Percentiles rank a stretch among this genome's conserved stretches.
phyloP scores from a whole-genome alignment of 2,113 vertebrate genomes.

The Poeciliopsis occidentalis region DNA sequence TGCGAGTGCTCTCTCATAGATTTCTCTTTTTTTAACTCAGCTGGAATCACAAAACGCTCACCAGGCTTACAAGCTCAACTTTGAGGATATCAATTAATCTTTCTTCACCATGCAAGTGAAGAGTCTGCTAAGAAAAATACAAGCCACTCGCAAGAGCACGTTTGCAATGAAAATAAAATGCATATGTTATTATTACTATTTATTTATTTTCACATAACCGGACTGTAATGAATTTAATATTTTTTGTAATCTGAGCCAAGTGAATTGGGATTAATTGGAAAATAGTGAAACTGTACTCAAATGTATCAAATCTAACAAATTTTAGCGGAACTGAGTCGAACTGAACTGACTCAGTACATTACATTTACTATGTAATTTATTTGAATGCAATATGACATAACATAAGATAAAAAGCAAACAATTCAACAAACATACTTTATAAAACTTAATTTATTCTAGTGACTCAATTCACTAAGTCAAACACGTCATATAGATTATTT shows the following conservation, averaged over 20 bases:
- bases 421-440: no score
- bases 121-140: neutral
- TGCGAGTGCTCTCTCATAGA: neutral
- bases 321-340: no score
- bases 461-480: no score
- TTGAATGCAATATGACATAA: neutral
- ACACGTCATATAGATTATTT: no score
- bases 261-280: neutral
- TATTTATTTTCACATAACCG: neutral
- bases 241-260: neutral
- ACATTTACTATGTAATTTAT: no score
- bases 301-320: no score
- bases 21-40: slow-evolving; percentile 1
- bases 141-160: neutral
- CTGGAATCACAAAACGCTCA: neutral
- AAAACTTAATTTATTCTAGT: no score
- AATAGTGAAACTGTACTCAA: no score
- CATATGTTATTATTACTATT: neutral
- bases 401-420: neutral
- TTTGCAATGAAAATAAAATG: neutral
- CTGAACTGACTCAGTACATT: no score
- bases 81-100: neutral
- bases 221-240: neutral
- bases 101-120: neutral
- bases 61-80: neutral